These are phyloP conservation scores for Heliocidaris erythrogramma DNA, from an alignment of 35 echinoderm and acorn worm genomes.

Conservation along the genomic window DNA sequence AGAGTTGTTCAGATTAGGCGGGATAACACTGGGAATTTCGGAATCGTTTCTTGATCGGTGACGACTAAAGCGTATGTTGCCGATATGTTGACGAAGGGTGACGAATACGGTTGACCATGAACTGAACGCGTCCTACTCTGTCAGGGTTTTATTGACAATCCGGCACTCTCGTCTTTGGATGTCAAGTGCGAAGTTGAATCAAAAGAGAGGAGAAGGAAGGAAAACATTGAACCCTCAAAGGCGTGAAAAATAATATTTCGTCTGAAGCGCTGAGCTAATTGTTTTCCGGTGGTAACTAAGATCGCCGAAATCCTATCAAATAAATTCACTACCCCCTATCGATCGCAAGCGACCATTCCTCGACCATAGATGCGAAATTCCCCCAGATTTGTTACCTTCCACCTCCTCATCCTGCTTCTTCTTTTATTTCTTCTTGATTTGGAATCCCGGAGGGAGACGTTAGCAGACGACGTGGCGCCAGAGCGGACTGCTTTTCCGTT, in stretches of 20 bases:
- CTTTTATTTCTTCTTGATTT: slow-evolving; percentile 30
- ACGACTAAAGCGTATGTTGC: background rate
- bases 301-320: slow-evolving; percentile 41
- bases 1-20: background rate
- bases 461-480: slow-evolving; percentile 31
- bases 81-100: slow-evolving; percentile 6
- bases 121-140: background rate
- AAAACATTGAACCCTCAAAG: slow-evolving; percentile 7
- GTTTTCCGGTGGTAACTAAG: slow-evolving; percentile 43
- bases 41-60: background rate
- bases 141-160: background rate
- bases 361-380: background rate
- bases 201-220: background rate
- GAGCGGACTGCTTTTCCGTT: slow-evolving; percentile 23
- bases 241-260: slow-evolving; percentile 8
- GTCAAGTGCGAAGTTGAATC: background rate
- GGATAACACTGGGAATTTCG: background rate
- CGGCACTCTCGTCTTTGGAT: background rate
- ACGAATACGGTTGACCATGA: background rate
- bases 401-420: background rate
- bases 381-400: slow-evolving; percentile 18
- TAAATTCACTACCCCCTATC: slow-evolving; percentile 42
- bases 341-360: background rate
- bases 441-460: slow-evolving; percentile 4
- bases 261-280: slow-evolving; percentile 32